Base-by-base conservation (phyloP, 2,888 invertebrate species). In the Spicauda simplicius region DNA sequence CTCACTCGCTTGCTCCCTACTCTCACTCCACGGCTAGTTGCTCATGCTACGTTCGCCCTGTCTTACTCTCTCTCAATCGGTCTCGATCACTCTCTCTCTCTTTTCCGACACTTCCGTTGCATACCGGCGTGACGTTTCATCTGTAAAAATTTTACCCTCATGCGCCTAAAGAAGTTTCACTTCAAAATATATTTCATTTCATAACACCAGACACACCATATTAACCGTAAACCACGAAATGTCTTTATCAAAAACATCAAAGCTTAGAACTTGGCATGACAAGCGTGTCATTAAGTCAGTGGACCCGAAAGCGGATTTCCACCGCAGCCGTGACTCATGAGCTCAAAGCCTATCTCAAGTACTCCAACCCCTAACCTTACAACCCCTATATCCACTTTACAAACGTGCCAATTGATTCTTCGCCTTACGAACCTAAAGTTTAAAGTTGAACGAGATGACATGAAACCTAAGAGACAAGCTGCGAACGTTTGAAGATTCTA, bases 241-340 rank as follows among this genome's bases (percentile, higher is more conserved):
- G 19, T 57, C 25, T 41, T 33, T 50, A 33, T 25, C 37, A 41
- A 52, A 64, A 69, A 69, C 66, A 74, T 74, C 72, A 73, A 75
- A 73, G 71, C 58, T 59, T 5, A 45, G 41, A 16, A 25, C 48
- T 11, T 20, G 25, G 14, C 56, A 45, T 50, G 55, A 53, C 53
- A 61, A 41, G 73, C 78, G 78, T 83, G 83, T 82, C 78, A 83
- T 85, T 81, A 84, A 83, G 77, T 79, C 80, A 81, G 78, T 78
- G 76, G 76, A 81, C 76, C 80, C 75, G 76, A 79, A 80, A 83
- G 81, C 73, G 78, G 76, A 81, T 84, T 77, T 77, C 73, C 72
- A 73, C 78, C 80, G 77, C 80, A 80, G 80, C 79, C 77, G 71
- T 72, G 73, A 74, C 77, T 77, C 25, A 25, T 5, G 66, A 71